phyloP scores from a whole-genome alignment of 2,113 vertebrate genomes.

The Tachuris rubrigastra region DNA sequence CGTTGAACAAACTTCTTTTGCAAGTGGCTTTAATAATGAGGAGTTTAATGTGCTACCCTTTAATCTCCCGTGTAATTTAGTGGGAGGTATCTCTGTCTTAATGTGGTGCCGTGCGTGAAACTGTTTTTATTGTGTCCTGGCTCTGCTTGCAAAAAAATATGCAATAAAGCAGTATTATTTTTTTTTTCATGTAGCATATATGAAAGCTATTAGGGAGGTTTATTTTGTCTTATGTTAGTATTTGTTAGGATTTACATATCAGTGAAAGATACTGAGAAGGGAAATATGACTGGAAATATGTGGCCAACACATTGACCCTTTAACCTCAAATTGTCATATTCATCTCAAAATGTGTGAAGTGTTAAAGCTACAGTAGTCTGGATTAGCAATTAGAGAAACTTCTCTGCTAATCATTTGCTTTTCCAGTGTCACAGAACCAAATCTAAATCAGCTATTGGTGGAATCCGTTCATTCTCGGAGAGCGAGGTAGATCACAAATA shows the following conservation, averaged over 20 bases:
- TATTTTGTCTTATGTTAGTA: not conserved
- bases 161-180: not conserved
- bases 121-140: not conserved
- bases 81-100: not conserved
- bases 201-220: not conserved
- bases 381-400: not conserved
- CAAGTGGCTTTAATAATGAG: not conserved
- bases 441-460: not conserved
- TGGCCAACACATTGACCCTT: not conserved
- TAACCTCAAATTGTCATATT: not conserved
- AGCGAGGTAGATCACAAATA: not conserved
- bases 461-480: not conserved
- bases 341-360: not conserved
- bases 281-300: not conserved
- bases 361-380: constrained; percentile 8
- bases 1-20: not conserved
- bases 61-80: not conserved
- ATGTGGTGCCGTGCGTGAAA: not conserved
- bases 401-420: not conserved
- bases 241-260: not conserved
- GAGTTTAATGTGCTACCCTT: not conserved
- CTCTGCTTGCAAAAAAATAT: not conserved
- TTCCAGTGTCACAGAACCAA: not conserved
- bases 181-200: not conserved
- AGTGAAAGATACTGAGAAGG: not conserved